These are phyloP conservation scores for Drosophila neonasuta DNA, from an alignment of 2,888 invertebrate genomes.

Conservation along the genomic window DNA sequence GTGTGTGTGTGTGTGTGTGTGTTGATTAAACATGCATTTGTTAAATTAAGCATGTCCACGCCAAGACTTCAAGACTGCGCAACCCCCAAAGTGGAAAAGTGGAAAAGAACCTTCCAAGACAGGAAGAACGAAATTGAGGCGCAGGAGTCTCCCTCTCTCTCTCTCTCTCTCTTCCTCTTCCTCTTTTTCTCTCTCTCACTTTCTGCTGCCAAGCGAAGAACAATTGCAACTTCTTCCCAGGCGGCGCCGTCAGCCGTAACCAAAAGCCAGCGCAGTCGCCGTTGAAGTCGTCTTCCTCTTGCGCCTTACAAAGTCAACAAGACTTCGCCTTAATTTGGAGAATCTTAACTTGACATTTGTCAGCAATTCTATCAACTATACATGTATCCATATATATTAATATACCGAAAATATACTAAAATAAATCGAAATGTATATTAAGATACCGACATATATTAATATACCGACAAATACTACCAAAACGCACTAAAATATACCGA, in stretches of 20 bases:
- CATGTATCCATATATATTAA: no score
- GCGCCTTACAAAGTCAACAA: not conserved
- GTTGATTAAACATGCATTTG: constrained; percentile 62
- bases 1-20: constrained; percentile 25
- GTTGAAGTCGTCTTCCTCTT: not conserved
- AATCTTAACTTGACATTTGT: not conserved
- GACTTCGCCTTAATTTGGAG: not conserved
- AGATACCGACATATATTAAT: no score
- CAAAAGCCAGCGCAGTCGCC: constrained; percentile 25
- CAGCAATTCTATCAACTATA: no score
- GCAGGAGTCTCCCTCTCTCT: constrained; percentile 16
- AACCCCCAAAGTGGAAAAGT: constrained; percentile 19
- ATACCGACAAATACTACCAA: no score
- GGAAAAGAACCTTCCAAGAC: constrained; percentile 7
- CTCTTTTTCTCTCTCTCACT: not conserved
- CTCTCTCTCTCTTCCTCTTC: not conserved
- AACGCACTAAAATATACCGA: no score
- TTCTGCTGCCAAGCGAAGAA: constrained; percentile 21
- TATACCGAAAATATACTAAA: no score
- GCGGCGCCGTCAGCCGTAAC: constrained; percentile 71
- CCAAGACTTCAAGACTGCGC: constrained; percentile 11
- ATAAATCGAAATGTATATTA: no score
- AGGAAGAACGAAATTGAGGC: constrained; percentile 37
- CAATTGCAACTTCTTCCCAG: constrained; percentile 61
- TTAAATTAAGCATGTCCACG: constrained; percentile 64